Evolutionary conservation across 2,888 invertebrate genomes (phyloP), one percentile per base, ranked within the genome.

Genomic region (Hylaea fasciaria): DNA sequence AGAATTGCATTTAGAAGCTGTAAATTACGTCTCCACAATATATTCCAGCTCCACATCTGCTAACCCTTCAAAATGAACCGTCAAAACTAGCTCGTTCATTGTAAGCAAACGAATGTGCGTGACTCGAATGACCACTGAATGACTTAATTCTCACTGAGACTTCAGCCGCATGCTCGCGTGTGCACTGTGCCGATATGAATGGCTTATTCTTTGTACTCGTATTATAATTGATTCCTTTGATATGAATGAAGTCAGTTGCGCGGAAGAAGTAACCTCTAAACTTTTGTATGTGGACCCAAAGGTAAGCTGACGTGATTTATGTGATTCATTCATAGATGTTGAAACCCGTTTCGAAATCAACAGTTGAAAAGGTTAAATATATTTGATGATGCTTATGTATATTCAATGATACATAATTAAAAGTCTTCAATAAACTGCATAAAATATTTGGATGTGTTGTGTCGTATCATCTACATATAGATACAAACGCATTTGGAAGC

Each of bases 171-270:
- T 44, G 48, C 60, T 47, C 44, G 60, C 55, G 60, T 60, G 72
- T 74, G 74, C 77, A 67, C 67, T 72, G 71, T 73, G 64, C 69
- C 66, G 67, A 75, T 76, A 76, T 83, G 75, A 82, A 85, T 80
- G 70, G 74, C 73, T 82, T 85, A 48, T 52, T 48, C 44, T 48
- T 52, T 53, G 52, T 62, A 28, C 52, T 83, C 81, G 80, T 74
- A 72, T 71, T 69, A 72, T 77, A 77, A 78, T 81, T 80, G 77
- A 85, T 81, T 83, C 80, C 79, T 79, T 85, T 82, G 62, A 76
- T 73, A 73, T 69, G 66, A 81, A 83, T 82, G 76, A 72, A 69
- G 71, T 70, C 71, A 76, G 74, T 74, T 71, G 73, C 68, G 70
- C 62, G 77, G 77, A 81, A 79, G 78, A 64, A 35, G 28, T 32